Evolutionary conservation across 2,113 vertebrate genomes (phyloP).

Genomic region (Cynocephalus volans): DNA sequence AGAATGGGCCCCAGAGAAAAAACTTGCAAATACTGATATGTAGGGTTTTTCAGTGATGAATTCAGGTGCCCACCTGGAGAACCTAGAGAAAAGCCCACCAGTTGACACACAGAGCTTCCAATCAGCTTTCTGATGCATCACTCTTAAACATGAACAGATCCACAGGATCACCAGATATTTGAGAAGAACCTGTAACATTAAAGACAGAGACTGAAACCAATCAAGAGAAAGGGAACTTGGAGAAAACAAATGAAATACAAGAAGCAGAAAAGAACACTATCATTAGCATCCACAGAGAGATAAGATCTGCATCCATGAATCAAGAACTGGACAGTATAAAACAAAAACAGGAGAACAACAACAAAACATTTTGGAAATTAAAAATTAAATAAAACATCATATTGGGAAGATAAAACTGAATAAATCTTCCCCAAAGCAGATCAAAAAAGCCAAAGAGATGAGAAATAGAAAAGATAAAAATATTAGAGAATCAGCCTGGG

Average conservation of each 20-base stretch:
- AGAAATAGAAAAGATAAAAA: neutral
- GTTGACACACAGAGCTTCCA: neutral
- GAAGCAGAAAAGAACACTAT: neutral
- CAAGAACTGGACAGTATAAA: neutral
- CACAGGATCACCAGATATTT: neutral
- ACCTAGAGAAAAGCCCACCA: neutral
- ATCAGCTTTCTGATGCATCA: neutral
- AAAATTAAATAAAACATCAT: neutral
- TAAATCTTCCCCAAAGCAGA: neutral
- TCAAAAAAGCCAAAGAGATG: neutral
- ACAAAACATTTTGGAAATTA: neutral
- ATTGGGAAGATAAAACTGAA: neutral
- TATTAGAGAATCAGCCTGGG: neutral
- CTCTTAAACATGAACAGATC: neutral
- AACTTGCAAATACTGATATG: rapidly evolving
- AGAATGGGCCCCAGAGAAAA: neutral
- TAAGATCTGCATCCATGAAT: neutral
- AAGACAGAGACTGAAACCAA: neutral
- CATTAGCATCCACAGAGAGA: neutral
- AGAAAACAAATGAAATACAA: neutral
- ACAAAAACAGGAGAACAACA: neutral
- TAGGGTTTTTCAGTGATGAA: neutral
- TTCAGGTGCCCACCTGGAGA: neutral
- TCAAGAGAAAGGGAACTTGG: neutral
- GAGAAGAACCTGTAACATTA: neutral